Evolutionary conservation across 1,140 invertebrate species (phyloP).

Genomic region (Nephotettix cincticeps): DNA sequence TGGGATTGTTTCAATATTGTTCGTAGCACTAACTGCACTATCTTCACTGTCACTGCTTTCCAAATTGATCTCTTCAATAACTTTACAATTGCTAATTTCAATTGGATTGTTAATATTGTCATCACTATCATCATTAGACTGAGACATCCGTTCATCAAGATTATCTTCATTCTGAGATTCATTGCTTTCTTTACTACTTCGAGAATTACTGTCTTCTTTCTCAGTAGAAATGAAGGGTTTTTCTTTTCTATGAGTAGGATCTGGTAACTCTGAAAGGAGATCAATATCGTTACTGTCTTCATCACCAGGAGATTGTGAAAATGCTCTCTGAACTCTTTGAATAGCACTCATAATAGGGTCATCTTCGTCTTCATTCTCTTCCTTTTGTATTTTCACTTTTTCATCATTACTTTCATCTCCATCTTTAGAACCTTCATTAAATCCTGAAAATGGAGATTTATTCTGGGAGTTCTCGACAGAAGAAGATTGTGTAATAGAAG

Average conservation of each 20-base stretch:
- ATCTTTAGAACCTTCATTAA: slow-evolving; percentile 44
- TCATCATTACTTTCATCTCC: slow-evolving; percentile 30
- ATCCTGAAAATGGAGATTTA: slow-evolving; percentile 11
- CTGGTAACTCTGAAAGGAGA: slow-evolving; percentile 2
- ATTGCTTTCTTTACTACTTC: slow-evolving; percentile 41
- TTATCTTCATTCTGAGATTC: slow-evolving; percentile 34
- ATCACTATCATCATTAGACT: background rate
- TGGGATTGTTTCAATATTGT: slow-evolving; percentile 39
- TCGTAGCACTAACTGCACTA: slow-evolving; percentile 32
- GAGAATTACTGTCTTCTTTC: background rate
- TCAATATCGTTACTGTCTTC: slow-evolving; percentile 37
- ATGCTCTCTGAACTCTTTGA: slow-evolving; percentile 45
- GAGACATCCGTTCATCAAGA: background rate
- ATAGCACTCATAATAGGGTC: slow-evolving; percentile 54
- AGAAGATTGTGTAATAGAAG: slow-evolving; percentile 5
- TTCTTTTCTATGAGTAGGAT: background rate
- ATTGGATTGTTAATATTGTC: slow-evolving; percentile 7
- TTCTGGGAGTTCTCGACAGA: background rate
- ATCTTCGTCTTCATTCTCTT: slow-evolving; percentile 44
- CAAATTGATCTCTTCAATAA: slow-evolving; percentile 33
- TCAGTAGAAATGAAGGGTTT: background rate
- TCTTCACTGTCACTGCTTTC: slow-evolving; percentile 37
- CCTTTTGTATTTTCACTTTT: background rate
- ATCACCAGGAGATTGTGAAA: slow-evolving; percentile 46
- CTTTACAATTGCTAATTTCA: slow-evolving; percentile 28